Base-by-base conservation (phyloP, 2,888 invertebrate genomes). In the Brachylomia viminalis region DNA sequence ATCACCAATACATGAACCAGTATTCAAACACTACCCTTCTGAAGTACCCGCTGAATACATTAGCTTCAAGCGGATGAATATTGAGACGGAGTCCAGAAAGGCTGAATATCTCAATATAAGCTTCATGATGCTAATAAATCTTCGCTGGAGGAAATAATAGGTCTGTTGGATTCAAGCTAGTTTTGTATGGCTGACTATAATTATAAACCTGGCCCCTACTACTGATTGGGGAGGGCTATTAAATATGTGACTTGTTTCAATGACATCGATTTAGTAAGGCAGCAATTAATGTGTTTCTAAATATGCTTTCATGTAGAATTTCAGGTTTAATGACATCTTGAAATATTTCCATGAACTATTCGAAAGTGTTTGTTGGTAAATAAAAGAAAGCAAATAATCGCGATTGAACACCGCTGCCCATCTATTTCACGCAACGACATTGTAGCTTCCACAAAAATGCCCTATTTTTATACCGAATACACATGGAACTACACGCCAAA, bases 51-150 rank as follows among this genome's bases (percentile, higher is more conserved):
- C 30, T 68, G 70, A 75, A 69, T 79, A 79, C 64, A 78, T 75
- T 68, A 72, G 56, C 66, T 58, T 58, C 58, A 77, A 70, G 38
- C 66, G 56, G 73, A 79, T 82, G 82, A 83, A 85, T 82, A 86
- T 77, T 86, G 79, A 82, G 79, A 73, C 42, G 65, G n/a, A 54
- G 56, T 59, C 59, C 61, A 68, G 49, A n/a, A 59, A 59, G 49
- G 64, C 54, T 65, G n/a, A 67, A 78, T 74, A 79, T 77, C 76
- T 72, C 81, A 83, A 83, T 79, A 70, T 70, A 79, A 62, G 58
- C 75, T 77, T 83, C 59, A 77, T 74, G 69, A 79, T 69, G 79
- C 65, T 30, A 66, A 78, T 82, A 75, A 80, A 80, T 86, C 78
- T 76, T 38, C 7, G 23, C 17, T 27, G 38, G 11, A 38, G 33